A percentile compares a stretch with the other conserved stretches of the same genome.
These are phyloP conservation scores for Cyclina sinensis DNA, from an alignment of 1,140 invertebrate genomes.

Conservation along the genomic window DNA sequence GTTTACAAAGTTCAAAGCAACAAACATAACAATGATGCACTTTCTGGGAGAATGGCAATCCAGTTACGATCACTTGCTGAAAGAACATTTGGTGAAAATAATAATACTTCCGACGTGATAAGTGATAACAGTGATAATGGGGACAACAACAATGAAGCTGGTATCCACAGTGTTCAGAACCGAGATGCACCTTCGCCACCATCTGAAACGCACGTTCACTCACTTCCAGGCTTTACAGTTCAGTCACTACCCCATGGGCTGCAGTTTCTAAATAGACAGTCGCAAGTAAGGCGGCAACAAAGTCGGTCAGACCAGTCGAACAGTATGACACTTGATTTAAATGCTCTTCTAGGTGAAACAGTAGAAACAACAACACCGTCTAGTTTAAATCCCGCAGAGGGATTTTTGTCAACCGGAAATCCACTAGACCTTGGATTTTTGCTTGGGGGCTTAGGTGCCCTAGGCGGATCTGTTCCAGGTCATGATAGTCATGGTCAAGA, in stretches of 20 bases:
- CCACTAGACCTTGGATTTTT: not conserved
- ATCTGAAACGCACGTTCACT: not conserved
- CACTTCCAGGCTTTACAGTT: not conserved
- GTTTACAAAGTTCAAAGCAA: slow-evolving; percentile 1
- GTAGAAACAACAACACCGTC: not conserved
- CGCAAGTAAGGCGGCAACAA: not conserved
- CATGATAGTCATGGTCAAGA: not conserved
- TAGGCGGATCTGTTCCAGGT: too few relatives aligned
- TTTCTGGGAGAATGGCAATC: too few relatives aligned
- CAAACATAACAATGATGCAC: not conserved
- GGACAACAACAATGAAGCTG: not conserved
- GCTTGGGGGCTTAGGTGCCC: not conserved
- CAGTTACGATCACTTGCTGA: not conserved
- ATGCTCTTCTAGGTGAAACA: not conserved
- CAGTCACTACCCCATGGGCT: not conserved
- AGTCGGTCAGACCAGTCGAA: not conserved
- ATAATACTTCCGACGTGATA: slow-evolving; percentile 12
- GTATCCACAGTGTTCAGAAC: not conserved
- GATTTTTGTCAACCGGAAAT: not conserved
- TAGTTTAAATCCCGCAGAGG: not conserved
- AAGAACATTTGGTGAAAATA: slow-evolving; percentile 6
- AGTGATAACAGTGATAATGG: not conserved
- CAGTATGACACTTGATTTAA: not conserved
- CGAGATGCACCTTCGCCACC: not conserved
- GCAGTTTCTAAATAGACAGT: slow-evolving; percentile 27